Evolutionary conservation across 1,140 invertebrate genomes (phyloP).

Genomic region (Aphelenchoides besseyi): DNA sequence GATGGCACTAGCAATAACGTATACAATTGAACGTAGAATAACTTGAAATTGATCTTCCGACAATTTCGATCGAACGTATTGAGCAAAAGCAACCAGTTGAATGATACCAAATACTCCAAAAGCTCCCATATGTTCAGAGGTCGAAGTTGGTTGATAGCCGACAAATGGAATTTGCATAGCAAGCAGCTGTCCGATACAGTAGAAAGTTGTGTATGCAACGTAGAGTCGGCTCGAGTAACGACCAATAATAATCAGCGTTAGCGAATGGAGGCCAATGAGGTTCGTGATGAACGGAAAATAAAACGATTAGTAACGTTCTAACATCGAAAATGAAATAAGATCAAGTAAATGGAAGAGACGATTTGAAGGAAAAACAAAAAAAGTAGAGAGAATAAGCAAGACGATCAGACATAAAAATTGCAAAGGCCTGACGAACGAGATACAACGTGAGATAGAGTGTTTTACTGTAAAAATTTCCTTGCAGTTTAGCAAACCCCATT

Average conservation of each 20-base stretch:
- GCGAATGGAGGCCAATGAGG: slow-evolving; percentile 95
- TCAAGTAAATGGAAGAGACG: background rate
- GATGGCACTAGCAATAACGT: slow-evolving; percentile 36
- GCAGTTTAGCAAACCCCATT: too few relatives aligned
- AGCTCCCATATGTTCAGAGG: slow-evolving; percentile 95
- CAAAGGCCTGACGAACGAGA: too few relatives aligned
- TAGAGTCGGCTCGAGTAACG: slow-evolving; percentile 86
- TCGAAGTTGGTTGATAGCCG: slow-evolving; percentile 94
- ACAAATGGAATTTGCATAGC: slow-evolving; percentile 99
- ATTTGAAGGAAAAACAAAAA: background rate
- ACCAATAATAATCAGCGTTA: slow-evolving; percentile 77
- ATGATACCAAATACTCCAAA: slow-evolving; percentile 89
- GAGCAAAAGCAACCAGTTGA: slow-evolving; percentile 80
- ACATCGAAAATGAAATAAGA: slow-evolving; percentile 3
- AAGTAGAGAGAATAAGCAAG: background rate
- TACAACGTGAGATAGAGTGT: too few relatives aligned
- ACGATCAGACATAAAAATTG: too few relatives aligned
- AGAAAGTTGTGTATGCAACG: slow-evolving; percentile 92
- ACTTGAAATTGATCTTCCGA: slow-evolving; percentile 86
- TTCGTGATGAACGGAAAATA: slow-evolving; percentile 93
- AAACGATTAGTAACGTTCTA: background rate
- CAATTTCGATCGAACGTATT: slow-evolving; percentile 82
- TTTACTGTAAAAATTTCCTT: too few relatives aligned
- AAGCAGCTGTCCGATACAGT: slow-evolving; percentile 84
- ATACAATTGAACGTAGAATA: slow-evolving; percentile 65